Evolutionary conservation across 1,140 invertebrate genomes (phyloP), one percentile per base, ranked within the genome.

Genomic region (Drosophila parvula): DNA sequence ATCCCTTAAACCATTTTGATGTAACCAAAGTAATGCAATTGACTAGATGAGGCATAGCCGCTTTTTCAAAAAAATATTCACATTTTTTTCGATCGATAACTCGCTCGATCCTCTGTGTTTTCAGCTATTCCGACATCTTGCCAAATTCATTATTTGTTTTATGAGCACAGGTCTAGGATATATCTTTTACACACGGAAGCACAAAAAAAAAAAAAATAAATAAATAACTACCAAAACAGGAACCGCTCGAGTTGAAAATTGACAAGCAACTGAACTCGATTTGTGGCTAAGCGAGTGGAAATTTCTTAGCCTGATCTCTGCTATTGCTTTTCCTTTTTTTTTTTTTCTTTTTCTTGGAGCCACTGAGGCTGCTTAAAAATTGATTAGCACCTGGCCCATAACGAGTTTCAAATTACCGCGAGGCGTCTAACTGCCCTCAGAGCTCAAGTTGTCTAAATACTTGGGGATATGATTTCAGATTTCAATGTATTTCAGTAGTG

Each of bases 121-220:
- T 91, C 90, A 91, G 90, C 90, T 91, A 91, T 91, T 91, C 90
- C 90, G 90, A 91, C 90, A 91, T 91, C 90, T 91, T 91, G 90
- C 90, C 90, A 91, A 91, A 82, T 90, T 75, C 89, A 83, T 79
- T 83, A 91, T 81, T 90, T 84, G 16, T 36, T 43, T 34, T 51
- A 28, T 32, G 4, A 16, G 1, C 8, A 0, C 5, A 51, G n/a
- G 45, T 0, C 7, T 9, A 28, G 38, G 2, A 6, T 22, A 9
- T 16, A 8, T 18, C 10, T 10, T 34, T 9, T 11, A 9, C 4
- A 55, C 4, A 16, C 50, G 32, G 8, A 50, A 5, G 30, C 41
- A 28, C 45, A 61, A 59, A 16, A 32, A 57, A 65, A 63, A 71
- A 27, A 53, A 67, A 12, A 34, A 14, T 47, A 40, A 48, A 50